These are phyloP conservation scores for Enteromius paludinosus DNA, from an alignment of 2,797 vertebrate species.

Conservation along the genomic window DNA sequence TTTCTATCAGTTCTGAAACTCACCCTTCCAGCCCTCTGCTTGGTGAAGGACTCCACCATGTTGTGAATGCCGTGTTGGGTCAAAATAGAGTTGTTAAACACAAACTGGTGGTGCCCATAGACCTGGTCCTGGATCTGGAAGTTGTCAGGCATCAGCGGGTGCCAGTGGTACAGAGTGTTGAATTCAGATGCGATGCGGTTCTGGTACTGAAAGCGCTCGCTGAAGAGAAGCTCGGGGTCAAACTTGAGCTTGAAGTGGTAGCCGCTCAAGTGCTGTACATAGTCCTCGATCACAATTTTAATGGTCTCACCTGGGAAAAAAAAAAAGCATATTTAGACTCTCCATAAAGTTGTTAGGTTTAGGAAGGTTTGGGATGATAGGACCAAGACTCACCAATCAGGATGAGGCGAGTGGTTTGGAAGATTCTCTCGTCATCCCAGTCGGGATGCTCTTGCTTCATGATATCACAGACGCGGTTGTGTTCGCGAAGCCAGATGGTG, in stretches of 20 bases:
- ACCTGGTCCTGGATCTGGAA: conserved; percentile 87
- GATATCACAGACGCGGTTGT: conserved; percentile 93
- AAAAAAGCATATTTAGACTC: background rate
- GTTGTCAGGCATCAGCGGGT: conserved; percentile 91
- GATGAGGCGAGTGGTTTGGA: conserved; percentile 92
- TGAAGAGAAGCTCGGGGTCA: conserved; percentile 93
- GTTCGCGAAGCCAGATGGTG: conserved; percentile 94
- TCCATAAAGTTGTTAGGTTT: background rate
- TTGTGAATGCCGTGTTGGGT: conserved; percentile 87
- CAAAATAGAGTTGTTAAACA: conserved; percentile 94
- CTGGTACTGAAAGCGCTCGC: conserved; percentile 93
- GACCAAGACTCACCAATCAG: conserved; percentile 85
- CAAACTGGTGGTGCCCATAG: conserved; percentile 90
- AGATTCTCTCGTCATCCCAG: conserved; percentile 93
- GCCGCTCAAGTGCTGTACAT: conserved; percentile 97
- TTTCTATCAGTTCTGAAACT: conserved; percentile 56
- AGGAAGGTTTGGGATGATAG: background rate
- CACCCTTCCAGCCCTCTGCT: conserved; percentile 93
- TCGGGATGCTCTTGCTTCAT: conserved; percentile 88
- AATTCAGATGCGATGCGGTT: conserved; percentile 96
- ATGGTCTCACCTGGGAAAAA: conserved; percentile 92
- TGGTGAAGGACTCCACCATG: conserved; percentile 91
- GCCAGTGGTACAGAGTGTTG: conserved; percentile 98
- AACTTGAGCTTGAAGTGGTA: conserved; percentile 98
- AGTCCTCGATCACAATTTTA: conserved; percentile 98